A percentile compares a stretch with the other conserved stretches of the same genome.
These are phyloP conservation scores for Albula glossodonta DNA, from an alignment of 2,113 vertebrate genomes.

Conservation along the genomic window DNA sequence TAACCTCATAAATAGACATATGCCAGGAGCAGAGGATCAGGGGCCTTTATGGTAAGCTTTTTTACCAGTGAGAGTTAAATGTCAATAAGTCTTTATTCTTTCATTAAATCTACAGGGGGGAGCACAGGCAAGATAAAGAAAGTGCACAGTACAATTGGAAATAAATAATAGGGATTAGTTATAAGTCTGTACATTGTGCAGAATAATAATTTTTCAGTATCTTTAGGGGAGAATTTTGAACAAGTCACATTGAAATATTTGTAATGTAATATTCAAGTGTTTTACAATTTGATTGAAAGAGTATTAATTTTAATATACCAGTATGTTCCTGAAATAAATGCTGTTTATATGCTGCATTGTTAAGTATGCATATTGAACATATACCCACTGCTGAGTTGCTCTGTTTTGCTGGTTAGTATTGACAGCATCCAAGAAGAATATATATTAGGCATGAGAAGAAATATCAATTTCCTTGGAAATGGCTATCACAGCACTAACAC, in stretches of 20 bases:
- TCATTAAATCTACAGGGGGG: constrained; percentile 33
- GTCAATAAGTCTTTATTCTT: constrained; percentile 45
- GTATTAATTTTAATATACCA: neutral
- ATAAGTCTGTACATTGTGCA: neutral
- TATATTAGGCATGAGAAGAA: too few relatives aligned
- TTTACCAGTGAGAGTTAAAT: constrained; percentile 35
- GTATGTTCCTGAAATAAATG: too few relatives aligned
- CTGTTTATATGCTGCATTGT: too few relatives aligned
- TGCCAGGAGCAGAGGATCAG: constrained; percentile 24
- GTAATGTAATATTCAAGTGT: neutral
- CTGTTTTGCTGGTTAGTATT: too few relatives aligned
- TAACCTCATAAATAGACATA: constrained; percentile 41
- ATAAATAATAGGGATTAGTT: constrained; percentile 40
- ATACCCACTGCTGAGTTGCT: too few relatives aligned
- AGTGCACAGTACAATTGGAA: constrained; percentile 27
- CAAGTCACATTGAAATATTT: neutral
- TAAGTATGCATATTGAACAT: too few relatives aligned
- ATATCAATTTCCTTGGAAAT: too few relatives aligned
- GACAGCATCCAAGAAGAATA: too few relatives aligned
- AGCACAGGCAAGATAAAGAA: constrained; percentile 28
- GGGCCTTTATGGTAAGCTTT: neutral
- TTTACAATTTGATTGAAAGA: neutral
- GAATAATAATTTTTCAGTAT: constrained; percentile 2
- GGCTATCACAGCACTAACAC: too few relatives aligned
- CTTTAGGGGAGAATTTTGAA: neutral